Evolutionary conservation across 2,888 invertebrate species (phyloP), one percentile per base, ranked within the genome.

Genomic region (Drosophila basisetae): DNA sequence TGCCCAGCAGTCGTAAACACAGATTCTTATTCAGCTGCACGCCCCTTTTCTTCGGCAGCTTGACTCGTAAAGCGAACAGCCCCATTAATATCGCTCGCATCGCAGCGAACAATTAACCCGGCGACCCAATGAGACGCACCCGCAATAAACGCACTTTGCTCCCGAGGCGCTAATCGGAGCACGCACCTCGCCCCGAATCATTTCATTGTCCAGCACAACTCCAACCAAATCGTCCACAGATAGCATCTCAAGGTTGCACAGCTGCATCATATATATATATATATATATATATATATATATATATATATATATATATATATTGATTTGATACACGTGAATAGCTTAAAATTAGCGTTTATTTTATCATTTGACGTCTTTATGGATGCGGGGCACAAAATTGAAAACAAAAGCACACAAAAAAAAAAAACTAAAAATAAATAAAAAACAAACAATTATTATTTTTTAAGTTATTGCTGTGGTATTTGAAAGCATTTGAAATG

Each of bases 101-200:
- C 7, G 18, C 52, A 25, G 1, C 0, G 16, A 4, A 55, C 13
- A 6, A 68, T 16, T 3, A 28, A 1, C 3, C 86, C 86, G 43
- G 41, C 55, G 64, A 9, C 31, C 90, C 86, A 55, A 87, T 78
- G 1, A 88, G 31, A 4, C 58, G 76, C 5, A 83, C 49, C 2
- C 59, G 7, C 7, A 30, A 7, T 7, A 18, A 1, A 41, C 80
- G 25, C 33, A 5, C 4, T 67, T 7, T 0, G 5, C 0, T 1
- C 28, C 5, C 3, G 37, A 13, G 0, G 5, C 7, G 10, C 52
- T 16, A 16, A 16, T 16, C 2, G 81, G 7, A 0, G 9, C 7
- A 11, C 68, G 1, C 0, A 87, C 69, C 7, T 64, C 56, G 2
- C 61, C 81, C 0, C 86, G 75, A 43, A 54, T 67, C 0, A 74